Evolutionary conservation across 2,888 invertebrate species (phyloP), one percentile per base, ranked within the genome.

Genomic region (Ernsta delagoae): DNA sequence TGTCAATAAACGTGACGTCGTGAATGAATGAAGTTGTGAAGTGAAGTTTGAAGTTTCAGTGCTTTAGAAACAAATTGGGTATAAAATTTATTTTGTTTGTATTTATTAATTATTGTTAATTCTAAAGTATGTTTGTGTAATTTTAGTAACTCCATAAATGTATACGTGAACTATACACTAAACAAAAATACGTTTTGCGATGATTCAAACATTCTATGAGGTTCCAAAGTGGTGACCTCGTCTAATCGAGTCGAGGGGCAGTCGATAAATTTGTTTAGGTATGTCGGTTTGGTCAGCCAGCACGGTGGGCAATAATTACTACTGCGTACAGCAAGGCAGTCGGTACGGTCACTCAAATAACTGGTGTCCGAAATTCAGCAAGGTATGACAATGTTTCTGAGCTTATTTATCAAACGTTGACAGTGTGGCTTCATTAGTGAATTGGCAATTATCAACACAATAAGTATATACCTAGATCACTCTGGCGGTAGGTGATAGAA

Each of bases 241-340:
- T 76, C 84, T 79, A 81, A 78, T 82, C 80, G 81, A 84, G 83
- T 83, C 83, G 86, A 89, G 89, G 88, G 86, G 86, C 87, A 90
- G 77, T 84, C 85, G 85, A 87, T 84, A 83, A 82, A 87, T 86
- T 85, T 87, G 84, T 85, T 89, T 93, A 92, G 92, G 92, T 91
- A 95, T 95, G 96, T 96, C 96, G 92, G 94, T 96, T 89, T 96
- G 96, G 96, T 96, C 96, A 82, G 95, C 96, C 84, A 94, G 94
- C 85, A 94, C 95, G 80, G 94, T 94, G 87, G 95, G 91, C 82
- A 91, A 91, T 88, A 92, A 91, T 88, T 89, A 88, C 82, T 87
- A 86, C 81, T 84, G 82, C 82, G 86, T 83, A 80, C 84, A 87
- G 80, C 87, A 87, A 81, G 83, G 85, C 83, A 87, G 87, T 84